phyloP scores from a whole-genome alignment of 2,888 invertebrate genomes.

The Drosophila paranaensis region DNA sequence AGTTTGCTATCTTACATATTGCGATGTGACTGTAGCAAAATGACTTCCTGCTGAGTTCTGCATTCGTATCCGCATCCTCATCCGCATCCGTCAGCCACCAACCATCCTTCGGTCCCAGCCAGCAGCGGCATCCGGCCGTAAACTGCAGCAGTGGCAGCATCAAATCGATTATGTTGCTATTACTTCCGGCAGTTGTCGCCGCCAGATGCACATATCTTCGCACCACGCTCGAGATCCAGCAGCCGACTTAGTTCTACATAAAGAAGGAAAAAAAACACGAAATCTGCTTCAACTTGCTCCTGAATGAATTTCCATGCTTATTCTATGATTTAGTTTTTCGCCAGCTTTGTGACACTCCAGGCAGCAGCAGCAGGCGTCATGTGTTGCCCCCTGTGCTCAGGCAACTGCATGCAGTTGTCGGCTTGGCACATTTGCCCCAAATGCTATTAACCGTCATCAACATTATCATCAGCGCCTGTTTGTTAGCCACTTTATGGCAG shows the following conservation, averaged over 20 bases:
- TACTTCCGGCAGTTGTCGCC: constrained; percentile 75
- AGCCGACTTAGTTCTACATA: not conserved
- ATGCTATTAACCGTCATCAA: constrained; percentile 42
- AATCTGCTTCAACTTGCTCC: constrained; percentile 5
- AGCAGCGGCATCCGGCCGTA: constrained; percentile 50
- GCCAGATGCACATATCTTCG: constrained; percentile 59
- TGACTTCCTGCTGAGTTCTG: constrained; percentile 65
- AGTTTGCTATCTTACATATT: constrained; percentile 26
- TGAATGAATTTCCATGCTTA: constrained; percentile 47
- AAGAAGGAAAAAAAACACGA: not conserved
- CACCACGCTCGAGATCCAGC: not conserved
- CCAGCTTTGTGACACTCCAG: constrained; percentile 21
- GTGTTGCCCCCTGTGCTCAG: constrained; percentile 1
- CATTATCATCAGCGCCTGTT: constrained; percentile 43
- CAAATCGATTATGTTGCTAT: constrained; percentile 80
- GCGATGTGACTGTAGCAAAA: constrained; percentile 62
- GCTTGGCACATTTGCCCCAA: constrained; percentile 17
- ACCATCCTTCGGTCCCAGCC: constrained; percentile 1
- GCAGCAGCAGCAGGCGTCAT: constrained; percentile 19
- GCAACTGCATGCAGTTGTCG: constrained; percentile 25
- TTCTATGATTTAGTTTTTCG: constrained; percentile 54
- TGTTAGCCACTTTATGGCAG: constrained; percentile 27
- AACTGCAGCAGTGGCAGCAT: constrained; percentile 63
- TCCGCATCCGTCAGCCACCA: not conserved
- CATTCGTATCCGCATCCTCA: constrained; percentile 35